phyloP scores from a whole-genome alignment of 2,113 vertebrate species.

The Dasyurus viverrinus region DNA sequence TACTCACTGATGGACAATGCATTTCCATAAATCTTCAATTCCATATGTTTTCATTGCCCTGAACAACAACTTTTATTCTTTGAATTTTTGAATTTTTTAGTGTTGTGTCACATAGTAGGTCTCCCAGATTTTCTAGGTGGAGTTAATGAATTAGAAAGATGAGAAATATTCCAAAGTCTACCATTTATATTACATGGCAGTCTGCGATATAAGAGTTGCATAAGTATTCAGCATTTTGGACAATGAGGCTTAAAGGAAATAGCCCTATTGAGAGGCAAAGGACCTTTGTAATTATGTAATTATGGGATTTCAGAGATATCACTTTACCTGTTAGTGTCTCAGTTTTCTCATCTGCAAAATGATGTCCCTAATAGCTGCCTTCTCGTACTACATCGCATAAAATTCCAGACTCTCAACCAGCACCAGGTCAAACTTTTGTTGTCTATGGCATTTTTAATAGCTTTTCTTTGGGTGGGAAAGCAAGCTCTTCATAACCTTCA shows the following conservation, averaged over 20 bases:
- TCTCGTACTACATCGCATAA: not conserved
- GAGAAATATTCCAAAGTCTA: not conserved
- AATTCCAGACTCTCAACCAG: not conserved
- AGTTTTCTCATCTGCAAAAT: not conserved
- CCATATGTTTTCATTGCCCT: not conserved
- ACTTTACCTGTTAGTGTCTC: not conserved
- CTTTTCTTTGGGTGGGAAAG: not conserved
- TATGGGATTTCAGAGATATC: not conserved
- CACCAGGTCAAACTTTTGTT: not conserved
- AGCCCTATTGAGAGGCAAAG: not conserved
- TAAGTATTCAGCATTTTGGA: not conserved
- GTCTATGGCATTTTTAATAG: not conserved
- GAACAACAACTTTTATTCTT: not conserved
- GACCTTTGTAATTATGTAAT: not conserved
- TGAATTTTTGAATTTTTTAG: not conserved
- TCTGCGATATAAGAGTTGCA: rapidly evolving
- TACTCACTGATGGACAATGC: not conserved
- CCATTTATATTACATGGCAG: not conserved
- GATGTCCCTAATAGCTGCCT: not conserved
- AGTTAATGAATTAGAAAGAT: not conserved
- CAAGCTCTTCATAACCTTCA: not conserved
- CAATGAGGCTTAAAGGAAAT: not conserved
- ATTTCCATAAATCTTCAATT: not conserved
- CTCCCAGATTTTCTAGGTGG: not conserved
- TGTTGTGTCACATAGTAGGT: not conserved